These are phyloP conservation scores for Ectropis grisescens DNA, from an alignment of 1,140 invertebrate genomes.

Conservation along the genomic window DNA sequence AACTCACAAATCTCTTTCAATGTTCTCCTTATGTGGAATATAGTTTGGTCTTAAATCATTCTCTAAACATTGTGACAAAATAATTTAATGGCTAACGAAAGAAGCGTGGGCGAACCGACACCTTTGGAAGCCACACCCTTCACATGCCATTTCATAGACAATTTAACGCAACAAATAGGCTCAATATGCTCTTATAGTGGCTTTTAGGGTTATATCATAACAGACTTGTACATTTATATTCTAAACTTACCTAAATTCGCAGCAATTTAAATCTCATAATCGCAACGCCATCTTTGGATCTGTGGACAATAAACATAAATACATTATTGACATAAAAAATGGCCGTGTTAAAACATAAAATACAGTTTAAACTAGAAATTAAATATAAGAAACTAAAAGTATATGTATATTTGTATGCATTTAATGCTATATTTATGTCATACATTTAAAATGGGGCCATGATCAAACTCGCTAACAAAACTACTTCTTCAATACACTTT, in stretches of 20 bases:
- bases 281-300: slow-evolving; percentile 37
- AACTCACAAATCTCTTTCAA: too few relatives aligned
- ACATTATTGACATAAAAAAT: slow-evolving; percentile 9
- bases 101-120: slow-evolving; percentile 42
- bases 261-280: slow-evolving; percentile 40
- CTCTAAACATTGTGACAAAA: slow-evolving; percentile 10
- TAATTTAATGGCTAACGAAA: slow-evolving; percentile 33
- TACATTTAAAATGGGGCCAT: too few relatives aligned
- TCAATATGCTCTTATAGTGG: too few relatives aligned
- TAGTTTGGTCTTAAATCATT: slow-evolving; percentile 18
- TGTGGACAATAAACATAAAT: slow-evolving; percentile 32
- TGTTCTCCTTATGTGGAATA: slow-evolving; percentile 2
- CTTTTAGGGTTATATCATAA: too few relatives aligned
- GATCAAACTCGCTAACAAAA: too few relatives aligned
- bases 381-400: too few relatives aligned
- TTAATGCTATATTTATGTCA: too few relatives aligned
- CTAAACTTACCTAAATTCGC: slow-evolving; percentile 41
- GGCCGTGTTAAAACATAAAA: too few relatives aligned
- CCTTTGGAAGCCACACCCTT: slow-evolving; percentile 32
- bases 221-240: slow-evolving; percentile 38
- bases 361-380: too few relatives aligned
- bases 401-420: too few relatives aligned
- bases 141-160: slow-evolving; percentile 26
- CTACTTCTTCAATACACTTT: too few relatives aligned
- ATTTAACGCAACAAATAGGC: slow-evolving; percentile 34